Evolutionary conservation across 2,113 vertebrate genomes (phyloP).

Genomic region (Platysternon megacephalum): DNA sequence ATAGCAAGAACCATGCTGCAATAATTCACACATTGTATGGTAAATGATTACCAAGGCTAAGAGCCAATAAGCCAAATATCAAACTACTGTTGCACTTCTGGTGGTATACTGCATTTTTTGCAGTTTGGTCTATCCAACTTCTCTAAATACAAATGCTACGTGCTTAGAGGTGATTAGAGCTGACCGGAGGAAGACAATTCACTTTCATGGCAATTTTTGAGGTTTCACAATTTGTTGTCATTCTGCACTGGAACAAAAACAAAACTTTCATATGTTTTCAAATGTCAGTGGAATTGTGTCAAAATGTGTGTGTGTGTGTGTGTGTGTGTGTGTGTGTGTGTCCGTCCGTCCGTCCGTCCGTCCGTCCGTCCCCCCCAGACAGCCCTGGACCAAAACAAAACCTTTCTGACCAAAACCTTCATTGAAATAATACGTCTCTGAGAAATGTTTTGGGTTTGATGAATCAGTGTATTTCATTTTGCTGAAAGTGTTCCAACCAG

Average conservation of each 20-base stretch:
- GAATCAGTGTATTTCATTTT: constrained; percentile 63
- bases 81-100: constrained; percentile 27
- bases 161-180: constrained; percentile 39
- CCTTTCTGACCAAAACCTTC: constrained; percentile 60
- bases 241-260: constrained; percentile 57
- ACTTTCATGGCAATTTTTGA: constrained; percentile 39
- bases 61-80: constrained; percentile 3
- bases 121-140: constrained; percentile 39
- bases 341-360: no score
- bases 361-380: no score
- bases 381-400: constrained; percentile 49
- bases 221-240: constrained; percentile 64
- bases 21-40: background rate
- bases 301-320: background rate
- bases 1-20: background rate
- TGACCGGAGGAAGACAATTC: constrained; percentile 27
- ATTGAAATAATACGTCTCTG: constrained; percentile 63
- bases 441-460: constrained; percentile 63
- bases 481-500: constrained; percentile 61
- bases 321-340: no score
- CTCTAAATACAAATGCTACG: constrained; percentile 52
- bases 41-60: background rate
- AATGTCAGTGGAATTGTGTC: constrained; percentile 54
- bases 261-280: constrained; percentile 47
- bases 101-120: constrained; percentile 36